phyloP scores from a whole-genome alignment of 2,797 vertebrate species.

The Eupleurogrammus muticus region DNA sequence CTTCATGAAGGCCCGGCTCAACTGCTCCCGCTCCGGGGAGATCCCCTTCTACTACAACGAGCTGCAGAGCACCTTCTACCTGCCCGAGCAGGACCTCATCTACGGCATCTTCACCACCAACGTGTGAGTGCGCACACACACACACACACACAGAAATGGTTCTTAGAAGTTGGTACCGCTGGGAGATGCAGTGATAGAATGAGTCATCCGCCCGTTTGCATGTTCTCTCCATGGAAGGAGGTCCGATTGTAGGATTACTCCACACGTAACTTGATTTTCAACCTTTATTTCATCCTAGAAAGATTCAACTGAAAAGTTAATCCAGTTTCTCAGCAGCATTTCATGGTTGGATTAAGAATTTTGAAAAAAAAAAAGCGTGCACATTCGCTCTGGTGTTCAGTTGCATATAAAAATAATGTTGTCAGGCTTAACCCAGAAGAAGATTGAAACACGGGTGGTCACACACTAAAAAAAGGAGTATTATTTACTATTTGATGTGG shows the following conservation, averaged over 20 bases:
- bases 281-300: not conserved
- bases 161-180: not conserved
- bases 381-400: too few relatives aligned
- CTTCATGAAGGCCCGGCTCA: conserved; percentile 96
- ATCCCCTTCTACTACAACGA: conserved; percentile 98
- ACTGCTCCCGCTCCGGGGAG: conserved; percentile 97
- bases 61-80: conserved; percentile 97
- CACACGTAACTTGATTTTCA: not conserved
- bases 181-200: not conserved
- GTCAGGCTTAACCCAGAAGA: too few relatives aligned
- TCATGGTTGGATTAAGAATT: not conserved
- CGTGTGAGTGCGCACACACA: conserved; percentile 87
- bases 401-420: too few relatives aligned
- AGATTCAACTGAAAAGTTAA: not conserved
- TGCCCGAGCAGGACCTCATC: conserved; percentile 96
- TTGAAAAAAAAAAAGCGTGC: too few relatives aligned
- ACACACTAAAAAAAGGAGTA: too few relatives aligned
- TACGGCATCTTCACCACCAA: conserved; percentile 99
- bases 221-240: not conserved
- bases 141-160: not conserved
- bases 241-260: not conserved
- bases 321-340: not conserved
- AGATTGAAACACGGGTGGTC: too few relatives aligned
- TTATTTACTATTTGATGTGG: too few relatives aligned
- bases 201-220: too few relatives aligned